These are phyloP conservation scores for Altica lythri DNA, from an alignment of 2,888 invertebrate genomes.

Conservation along the genomic window DNA sequence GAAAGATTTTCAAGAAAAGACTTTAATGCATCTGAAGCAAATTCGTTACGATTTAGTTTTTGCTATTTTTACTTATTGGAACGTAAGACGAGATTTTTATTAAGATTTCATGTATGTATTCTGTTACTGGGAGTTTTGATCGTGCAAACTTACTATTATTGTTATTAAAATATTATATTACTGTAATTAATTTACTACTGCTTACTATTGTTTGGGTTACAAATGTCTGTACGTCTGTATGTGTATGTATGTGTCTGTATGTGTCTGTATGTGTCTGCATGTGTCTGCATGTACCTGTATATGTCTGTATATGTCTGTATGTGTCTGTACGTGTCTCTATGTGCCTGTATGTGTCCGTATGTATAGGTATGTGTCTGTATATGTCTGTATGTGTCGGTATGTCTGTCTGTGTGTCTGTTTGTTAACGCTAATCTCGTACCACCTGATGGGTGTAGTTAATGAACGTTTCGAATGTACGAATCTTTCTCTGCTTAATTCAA, in stretches of 20 bases:
- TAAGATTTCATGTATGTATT: not conserved
- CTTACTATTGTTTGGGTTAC: not conserved
- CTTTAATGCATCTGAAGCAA: conserved; percentile 1
- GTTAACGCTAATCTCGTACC: no score
- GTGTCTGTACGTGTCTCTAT: not conserved
- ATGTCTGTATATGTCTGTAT: conserved; percentile 5
- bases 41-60: not conserved
- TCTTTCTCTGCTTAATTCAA: no score
- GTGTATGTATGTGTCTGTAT: conserved; percentile 4
- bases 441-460: no score
- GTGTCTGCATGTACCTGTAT: conserved; percentile 3
- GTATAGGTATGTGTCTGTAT: conserved; percentile 13
- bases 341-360: conserved; percentile 9
- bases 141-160: no score
- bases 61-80: not conserved
- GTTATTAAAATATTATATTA: no score
- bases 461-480: no score
- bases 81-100: not conserved
- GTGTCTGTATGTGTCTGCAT: conserved; percentile 4
- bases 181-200: no score
- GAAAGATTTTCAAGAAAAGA: conserved; percentile 1
- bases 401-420: conserved; percentile 1
- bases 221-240: not conserved
- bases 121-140: not conserved
- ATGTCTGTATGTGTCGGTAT: not conserved